Evolutionary conservation across 2,888 invertebrate species (phyloP), one percentile per base, ranked within the genome.

Genomic region (Globia sparganii): DNA sequence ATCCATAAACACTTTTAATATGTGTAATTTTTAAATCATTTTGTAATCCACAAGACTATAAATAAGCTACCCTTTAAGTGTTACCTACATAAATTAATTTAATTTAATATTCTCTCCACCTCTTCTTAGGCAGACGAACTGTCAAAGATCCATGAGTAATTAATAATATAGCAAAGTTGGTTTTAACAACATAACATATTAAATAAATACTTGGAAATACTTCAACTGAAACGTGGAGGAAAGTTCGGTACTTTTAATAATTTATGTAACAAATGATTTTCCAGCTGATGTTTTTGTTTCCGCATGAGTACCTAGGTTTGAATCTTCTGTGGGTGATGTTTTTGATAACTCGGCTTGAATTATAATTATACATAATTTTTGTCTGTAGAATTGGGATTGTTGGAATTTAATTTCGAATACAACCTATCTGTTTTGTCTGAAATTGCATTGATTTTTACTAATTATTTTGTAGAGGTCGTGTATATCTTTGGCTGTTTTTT

Each of bases 141-240:
- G 85, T 77, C 80, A 75, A 80, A 84, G 77, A 80, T 18, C 46
- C 73, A 56, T 67, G 67, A 85, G 85, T 75, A 53, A 85, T 80
- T 83, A 65, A 80, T 59, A 70, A 65, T 71, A 64, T 56, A 59
- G 21, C 49, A 46, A 85, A 80, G 73, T 85, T 83, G 73, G 49
- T 70, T 58, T 62, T 69, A 69, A 8, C 37, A 34, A 31, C 62
- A 43, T 75, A 64, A 59, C 46, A 34, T 69, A 73, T 81, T 78
- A 82, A 80, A 80, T 74, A 84, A 78, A 86, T 72, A 66, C 61
- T 75, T 56, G 5, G 53, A 68, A 78, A 77, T 78, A 81, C 77
- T 77, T 79, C 46, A 66, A 59, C 28, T 62, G 37, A 25, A 65
- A 69, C 31, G 58, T 28, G 3, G 59, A 31, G 34, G 53, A 56